Percentiles rank a stretch among this genome's conserved stretches.
Conservation (phyloP, 2,113 vertebrate genomes). For the Gymnorhina tibicen region DNA sequence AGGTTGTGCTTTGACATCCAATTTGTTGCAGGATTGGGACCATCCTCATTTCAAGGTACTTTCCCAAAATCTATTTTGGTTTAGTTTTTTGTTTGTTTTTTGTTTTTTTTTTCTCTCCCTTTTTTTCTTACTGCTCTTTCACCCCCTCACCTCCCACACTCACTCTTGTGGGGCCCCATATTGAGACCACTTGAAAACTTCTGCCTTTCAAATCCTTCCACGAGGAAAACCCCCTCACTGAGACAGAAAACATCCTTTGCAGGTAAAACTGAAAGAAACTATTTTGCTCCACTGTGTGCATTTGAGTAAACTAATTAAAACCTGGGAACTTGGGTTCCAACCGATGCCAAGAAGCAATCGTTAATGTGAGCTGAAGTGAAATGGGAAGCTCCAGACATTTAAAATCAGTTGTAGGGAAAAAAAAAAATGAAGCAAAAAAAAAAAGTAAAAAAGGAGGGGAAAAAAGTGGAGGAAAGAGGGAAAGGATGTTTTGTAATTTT, state of each 20-base stretch:
- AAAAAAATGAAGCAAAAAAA: no score
- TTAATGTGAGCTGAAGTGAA: conserved; percentile 13
- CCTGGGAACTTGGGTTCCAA: conserved; percentile 12
- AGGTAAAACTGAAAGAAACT: conserved; percentile 61
- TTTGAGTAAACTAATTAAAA: conserved; percentile 63
- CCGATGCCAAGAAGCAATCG: neutral
- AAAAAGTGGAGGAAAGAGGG: neutral
- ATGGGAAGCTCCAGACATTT: conserved; percentile 18
- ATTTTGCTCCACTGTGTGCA: neutral
- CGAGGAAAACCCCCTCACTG: neutral
- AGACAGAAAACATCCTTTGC: conserved; percentile 41
- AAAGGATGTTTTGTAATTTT: neutral
- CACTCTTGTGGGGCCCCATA: neutral
- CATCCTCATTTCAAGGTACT: conserved; percentile 28
- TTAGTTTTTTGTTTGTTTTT: neutral
- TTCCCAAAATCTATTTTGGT: neutral
- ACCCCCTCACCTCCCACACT: conserved; percentile 30
- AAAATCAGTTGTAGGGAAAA: neutral
- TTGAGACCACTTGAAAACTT: conserved; percentile 46
- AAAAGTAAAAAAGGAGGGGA: neutral
- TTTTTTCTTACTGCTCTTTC: neutral
- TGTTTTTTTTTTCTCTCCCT: neutral
- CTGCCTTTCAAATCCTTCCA: neutral
- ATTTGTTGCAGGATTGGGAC: conserved; percentile 12
- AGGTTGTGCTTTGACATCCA: neutral